Conservation (phyloP, 2,888 invertebrate genomes). For the Trilocha varians region DNA sequence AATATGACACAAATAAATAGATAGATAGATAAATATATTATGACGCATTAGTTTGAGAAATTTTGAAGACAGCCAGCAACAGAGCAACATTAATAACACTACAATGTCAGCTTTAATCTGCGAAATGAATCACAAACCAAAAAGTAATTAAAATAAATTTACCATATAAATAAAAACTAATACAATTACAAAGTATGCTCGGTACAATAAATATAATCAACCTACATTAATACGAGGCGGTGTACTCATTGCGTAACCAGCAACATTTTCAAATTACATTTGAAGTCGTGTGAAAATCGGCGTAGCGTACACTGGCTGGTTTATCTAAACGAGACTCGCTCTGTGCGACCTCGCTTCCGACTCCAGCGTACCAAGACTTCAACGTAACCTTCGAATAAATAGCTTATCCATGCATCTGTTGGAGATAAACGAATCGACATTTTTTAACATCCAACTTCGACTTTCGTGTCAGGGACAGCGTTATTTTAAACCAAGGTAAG, state of each 20-base stretch:
- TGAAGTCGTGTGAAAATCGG: conserved; percentile 14
- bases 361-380: conserved; percentile 1
- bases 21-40: no score
- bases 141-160: background rate
- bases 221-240: conserved; percentile 4
- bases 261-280: conserved; percentile 14
- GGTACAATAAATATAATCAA: background rate
- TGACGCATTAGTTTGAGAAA: no score
- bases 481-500: no score
- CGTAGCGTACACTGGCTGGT: conserved; percentile 11
- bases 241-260: conserved; percentile 13
- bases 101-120: no score
- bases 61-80: no score
- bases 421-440: background rate
- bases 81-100: no score
- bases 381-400: conserved; percentile 6
- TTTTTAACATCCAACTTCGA: background rate
- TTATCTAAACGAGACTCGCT: conserved; percentile 18
- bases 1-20: no score
- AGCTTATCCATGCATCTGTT: background rate
- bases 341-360: conserved; percentile 9
- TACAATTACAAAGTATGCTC: background rate
- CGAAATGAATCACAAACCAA: background rate
- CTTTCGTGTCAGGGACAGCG: no score
- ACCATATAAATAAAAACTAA: background rate